Evolutionary conservation across 1,140 invertebrate genomes (phyloP), one percentile per base, ranked within the genome.

Genomic region (Carcinoscorpius rotundicauda): DNA sequence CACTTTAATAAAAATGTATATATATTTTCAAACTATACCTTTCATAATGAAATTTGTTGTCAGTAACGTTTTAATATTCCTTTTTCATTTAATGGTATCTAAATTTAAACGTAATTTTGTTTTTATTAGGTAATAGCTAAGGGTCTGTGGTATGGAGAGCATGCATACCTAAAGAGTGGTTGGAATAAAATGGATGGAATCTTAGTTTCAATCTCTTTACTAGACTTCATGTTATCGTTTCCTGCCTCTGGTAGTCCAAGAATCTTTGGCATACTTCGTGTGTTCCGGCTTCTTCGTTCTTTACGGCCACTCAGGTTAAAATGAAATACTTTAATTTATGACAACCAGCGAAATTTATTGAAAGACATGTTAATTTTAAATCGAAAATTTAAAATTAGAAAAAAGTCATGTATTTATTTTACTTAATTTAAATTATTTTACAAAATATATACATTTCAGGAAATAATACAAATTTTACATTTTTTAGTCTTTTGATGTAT

Each of bases 171-270:
- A 74, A 95, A 91, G 66, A 97, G 93, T 68, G 95, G 96, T 29
- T 99, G 97, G 97, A 99, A 99, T 77, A 89, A 98, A 66, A 97
- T 99, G 93, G 97, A 99, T 76, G 97, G 97, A 61, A 88, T 91
- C 61, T 84, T 99, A 59, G 97, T 99, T 63, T 87, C 92, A 64
- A 94, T 99, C 74, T 98, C 95, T 60, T 89, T 99, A 70, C 87
- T 99, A 69, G 97, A 99, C 82, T 81, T 98, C 71, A 80, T 96
- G 64, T 96, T 99, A 85, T 93, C 93, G 55, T 75, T 98, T 55
- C 82, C 96, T 68, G 93, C 92, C 51, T 85, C 88, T 70, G 91
- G 86, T 67, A 96, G 92, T 80, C 92, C 93, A 4, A 83, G 88
- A 76, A 99, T 99, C 78, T 99, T 99, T 80, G 95, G 78, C 6